A percentile compares a stretch with the other conserved stretches of the same genome.
Conservation (phyloP, 2,113 vertebrate species). For the Cynocephalus volans region DNA sequence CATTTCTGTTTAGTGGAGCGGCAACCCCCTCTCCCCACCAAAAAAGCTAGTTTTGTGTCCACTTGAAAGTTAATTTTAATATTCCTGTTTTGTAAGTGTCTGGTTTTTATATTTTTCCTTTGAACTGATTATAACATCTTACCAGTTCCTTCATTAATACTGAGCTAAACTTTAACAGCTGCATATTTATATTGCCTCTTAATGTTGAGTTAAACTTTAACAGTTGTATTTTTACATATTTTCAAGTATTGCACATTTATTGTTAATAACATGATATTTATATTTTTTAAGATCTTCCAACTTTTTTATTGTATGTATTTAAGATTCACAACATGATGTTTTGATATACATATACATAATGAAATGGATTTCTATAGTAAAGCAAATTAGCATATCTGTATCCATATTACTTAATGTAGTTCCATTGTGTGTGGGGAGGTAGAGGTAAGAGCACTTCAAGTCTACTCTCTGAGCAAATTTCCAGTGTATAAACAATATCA, state of each 20-base stretch:
- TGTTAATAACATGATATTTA: background rate
- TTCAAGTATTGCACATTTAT: background rate
- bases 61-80: background rate
- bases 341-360: background rate
- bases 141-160: background rate
- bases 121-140: background rate
- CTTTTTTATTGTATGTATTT: background rate
- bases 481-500: no score
- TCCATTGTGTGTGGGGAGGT: background rate
- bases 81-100: background rate
- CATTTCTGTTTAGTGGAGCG: background rate
- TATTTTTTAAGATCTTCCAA: background rate
- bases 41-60: background rate
- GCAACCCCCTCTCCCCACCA: fast-evolving
- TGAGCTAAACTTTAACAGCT: background rate
- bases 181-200: background rate
- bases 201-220: background rate
- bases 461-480: background rate
- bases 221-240: background rate
- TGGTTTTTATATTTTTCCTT: background rate
- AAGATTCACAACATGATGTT: background rate
- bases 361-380: background rate
- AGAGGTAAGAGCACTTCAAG: background rate
- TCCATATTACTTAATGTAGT: no score
- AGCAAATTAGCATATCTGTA: background rate